Evolutionary conservation across 2,113 vertebrate species (phyloP).

Genomic region (Meleagris gallopavo): DNA sequence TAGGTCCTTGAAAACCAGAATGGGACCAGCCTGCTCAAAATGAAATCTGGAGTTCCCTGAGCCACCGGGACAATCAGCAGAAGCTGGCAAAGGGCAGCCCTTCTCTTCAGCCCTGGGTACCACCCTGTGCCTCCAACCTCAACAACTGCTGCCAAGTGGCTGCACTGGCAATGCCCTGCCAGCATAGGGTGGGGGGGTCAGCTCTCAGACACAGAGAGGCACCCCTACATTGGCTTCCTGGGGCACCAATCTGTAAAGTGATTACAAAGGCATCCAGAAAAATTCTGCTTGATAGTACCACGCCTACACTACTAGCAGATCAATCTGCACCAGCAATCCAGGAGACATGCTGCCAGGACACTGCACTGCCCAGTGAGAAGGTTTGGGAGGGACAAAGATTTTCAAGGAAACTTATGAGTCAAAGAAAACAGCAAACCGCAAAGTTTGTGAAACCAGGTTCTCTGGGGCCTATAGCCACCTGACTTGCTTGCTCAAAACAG

Average conservation of each 20-base stretch:
- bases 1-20: background rate
- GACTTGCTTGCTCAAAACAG: background rate
- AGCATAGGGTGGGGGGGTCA: background rate
- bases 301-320: background rate
- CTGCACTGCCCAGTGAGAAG: background rate
- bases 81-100: background rate
- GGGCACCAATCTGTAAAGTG: background rate
- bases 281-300: background rate
- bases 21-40: background rate
- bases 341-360: background rate
- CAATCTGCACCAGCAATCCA: background rate
- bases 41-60: no score
- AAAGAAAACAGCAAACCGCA: background rate
- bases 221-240: background rate
- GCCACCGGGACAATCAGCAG: fast-evolving
- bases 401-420: background rate
- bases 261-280: background rate
- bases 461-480: background rate
- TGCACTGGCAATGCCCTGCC: background rate
- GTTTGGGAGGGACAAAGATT: background rate
- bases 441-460: background rate
- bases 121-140: background rate
- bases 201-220: background rate
- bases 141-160: fast-evolving
- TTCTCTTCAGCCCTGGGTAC: background rate